Conservation (phyloP, 2,797 vertebrate species). For the Microhierax caerulescens region DNA sequence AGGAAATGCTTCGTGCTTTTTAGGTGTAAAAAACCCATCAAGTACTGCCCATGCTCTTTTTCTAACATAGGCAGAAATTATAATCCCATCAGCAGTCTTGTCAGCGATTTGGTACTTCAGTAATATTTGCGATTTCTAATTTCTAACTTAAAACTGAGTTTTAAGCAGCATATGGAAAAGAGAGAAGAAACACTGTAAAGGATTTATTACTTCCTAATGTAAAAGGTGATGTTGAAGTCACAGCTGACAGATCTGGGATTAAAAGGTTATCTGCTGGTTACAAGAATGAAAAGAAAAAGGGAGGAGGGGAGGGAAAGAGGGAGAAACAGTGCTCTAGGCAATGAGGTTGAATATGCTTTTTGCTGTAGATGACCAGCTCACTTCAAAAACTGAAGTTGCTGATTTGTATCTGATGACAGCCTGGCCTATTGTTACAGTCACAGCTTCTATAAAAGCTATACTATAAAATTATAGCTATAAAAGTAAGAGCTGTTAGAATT, state of each 20-base stretch:
- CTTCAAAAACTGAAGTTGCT: neutral
- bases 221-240: slow-evolving; percentile 25
- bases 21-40: neutral
- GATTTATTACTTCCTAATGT: neutral
- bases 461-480: neutral
- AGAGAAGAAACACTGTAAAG: neutral
- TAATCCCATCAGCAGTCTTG: neutral
- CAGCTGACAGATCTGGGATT: slow-evolving; percentile 35
- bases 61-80: neutral
- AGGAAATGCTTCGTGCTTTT: neutral
- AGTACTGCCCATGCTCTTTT: neutral
- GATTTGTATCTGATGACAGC: neutral
- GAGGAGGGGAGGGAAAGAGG: accelerated
- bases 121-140: neutral
- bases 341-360: neutral
- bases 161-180: neutral
- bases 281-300: neutral
- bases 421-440: neutral
- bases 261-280: slow-evolving; percentile 46
- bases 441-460: neutral
- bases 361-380: neutral
- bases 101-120: neutral
- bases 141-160: neutral
- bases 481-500: neutral
- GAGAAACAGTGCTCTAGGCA: neutral